These are phyloP conservation scores for Scolopax mira DNA, from an alignment of 2,113 vertebrate genomes.

Conservation along the genomic window DNA sequence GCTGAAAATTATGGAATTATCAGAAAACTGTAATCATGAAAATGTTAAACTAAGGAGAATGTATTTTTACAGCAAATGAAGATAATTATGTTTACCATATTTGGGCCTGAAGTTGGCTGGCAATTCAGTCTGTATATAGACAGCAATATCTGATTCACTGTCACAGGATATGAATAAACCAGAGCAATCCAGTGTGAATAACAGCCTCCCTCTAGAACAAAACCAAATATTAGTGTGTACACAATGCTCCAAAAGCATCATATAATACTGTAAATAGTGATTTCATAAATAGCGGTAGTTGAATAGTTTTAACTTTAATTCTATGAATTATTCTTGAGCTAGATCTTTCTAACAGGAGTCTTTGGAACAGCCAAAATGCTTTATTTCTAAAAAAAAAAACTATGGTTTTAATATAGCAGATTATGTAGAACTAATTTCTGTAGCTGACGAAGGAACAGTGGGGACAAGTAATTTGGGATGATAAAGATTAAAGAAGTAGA, in stretches of 20 bases:
- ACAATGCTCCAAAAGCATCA: not conserved
- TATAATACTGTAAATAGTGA: not conserved
- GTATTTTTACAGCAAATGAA: slow-evolving; percentile 62
- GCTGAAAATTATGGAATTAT: slow-evolving; percentile 61
- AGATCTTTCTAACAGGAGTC: not conserved
- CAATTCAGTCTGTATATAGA: slow-evolving; percentile 54
- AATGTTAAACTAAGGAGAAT: slow-evolving; percentile 59
- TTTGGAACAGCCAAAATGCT: not conserved
- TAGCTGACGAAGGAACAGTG: slow-evolving; percentile 3
- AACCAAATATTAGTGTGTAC: not conserved
- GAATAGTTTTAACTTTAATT: not conserved
- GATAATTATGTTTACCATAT: slow-evolving; percentile 67
- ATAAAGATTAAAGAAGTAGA: not conserved
- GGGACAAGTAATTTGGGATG: not conserved
- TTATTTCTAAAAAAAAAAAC: not conserved
- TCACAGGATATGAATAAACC: slow-evolving; percentile 64
- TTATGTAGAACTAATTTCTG: not conserved
- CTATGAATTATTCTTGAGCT: not conserved
- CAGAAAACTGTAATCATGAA: slow-evolving; percentile 68
- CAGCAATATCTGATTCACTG: slow-evolving; percentile 64
- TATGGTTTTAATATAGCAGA: not conserved
- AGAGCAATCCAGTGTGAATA: slow-evolving; percentile 38
- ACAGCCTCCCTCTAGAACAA: slow-evolving; percentile 1
- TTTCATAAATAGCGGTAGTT: not conserved
- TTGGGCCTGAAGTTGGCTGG: slow-evolving; percentile 43